A percentile compares a stretch with the other conserved stretches of the same genome.
phyloP scores from a whole-genome alignment of 2,888 invertebrate species.

The Drosophila dives region DNA sequence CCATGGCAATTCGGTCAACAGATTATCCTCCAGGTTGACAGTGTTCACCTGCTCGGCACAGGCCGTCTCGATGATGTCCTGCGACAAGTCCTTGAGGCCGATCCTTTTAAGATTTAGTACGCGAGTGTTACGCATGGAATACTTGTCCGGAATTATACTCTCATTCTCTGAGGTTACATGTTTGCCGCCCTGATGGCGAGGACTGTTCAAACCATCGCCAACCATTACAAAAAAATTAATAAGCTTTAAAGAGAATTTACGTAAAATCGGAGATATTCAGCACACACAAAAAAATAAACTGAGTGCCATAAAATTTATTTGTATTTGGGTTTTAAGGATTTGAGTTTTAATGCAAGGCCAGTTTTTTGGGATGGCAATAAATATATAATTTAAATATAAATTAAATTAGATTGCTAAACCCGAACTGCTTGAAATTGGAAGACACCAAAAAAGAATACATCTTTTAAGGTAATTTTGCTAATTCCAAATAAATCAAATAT shows the following conservation, averaged over 20 bases:
- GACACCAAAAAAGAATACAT: not conserved
- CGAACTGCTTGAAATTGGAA: too few relatives aligned
- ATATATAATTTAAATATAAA: not conserved
- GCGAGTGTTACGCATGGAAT: slow-evolving; percentile 60
- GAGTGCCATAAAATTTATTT: not conserved
- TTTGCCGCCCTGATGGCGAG: slow-evolving; percentile 54
- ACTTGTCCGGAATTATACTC: slow-evolving; percentile 54
- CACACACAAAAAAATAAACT: not conserved
- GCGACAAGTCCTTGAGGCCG: slow-evolving; percentile 40
- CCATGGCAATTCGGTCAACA: slow-evolving; percentile 41
- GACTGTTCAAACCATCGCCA: slow-evolving; percentile 65
- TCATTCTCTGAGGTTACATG: not conserved
- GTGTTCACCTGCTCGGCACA: slow-evolving; percentile 51
- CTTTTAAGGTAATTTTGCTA: not conserved
- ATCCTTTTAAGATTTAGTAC: slow-evolving; percentile 13
- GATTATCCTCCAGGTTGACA: slow-evolving; percentile 53
- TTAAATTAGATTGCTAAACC: not conserved
- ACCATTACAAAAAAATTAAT: slow-evolving; percentile 33
- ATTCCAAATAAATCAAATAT: not conserved
- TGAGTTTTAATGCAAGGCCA: not conserved
- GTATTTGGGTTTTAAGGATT: not conserved
- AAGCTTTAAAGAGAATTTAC: not conserved
- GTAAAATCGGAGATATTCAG: not conserved
- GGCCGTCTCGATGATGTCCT: slow-evolving; percentile 49
- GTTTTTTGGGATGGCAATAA: not conserved